These are phyloP conservation scores for Oreochromis aureus DNA, from an alignment of 2,113 vertebrate species.

Conservation along the genomic window DNA sequence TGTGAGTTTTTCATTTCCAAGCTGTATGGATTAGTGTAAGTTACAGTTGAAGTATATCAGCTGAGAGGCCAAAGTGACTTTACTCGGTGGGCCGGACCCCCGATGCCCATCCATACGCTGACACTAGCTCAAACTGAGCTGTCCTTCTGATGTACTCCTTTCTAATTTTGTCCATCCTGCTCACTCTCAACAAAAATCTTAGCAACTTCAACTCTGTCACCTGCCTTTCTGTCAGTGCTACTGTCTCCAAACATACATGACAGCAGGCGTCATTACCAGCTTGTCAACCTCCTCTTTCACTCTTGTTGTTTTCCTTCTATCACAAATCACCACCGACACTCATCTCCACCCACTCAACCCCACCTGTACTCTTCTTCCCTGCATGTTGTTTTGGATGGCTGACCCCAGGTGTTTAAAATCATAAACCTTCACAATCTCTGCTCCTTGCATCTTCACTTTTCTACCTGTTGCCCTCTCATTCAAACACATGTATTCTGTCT, in stretches of 20 bases:
- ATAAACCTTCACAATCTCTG: neutral
- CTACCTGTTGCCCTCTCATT: neutral
- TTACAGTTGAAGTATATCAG: neutral
- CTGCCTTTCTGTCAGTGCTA: neutral
- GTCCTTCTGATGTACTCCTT: neutral
- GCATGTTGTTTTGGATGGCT: neutral
- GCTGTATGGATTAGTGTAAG: neutral
- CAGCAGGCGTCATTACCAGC: neutral
- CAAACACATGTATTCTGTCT: neutral
- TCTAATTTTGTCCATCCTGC: neutral
- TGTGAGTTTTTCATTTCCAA: too few relatives aligned
- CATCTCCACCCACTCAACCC: neutral
- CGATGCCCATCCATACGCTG: neutral
- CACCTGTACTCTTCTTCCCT: neutral
- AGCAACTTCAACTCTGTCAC: neutral
- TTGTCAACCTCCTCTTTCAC: neutral
- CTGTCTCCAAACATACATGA: neutral
- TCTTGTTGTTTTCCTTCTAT: neutral
- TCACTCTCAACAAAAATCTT: neutral
- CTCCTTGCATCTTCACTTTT: neutral
- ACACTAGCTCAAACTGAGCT: neutral
- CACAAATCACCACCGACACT: neutral
- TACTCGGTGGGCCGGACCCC: neutral
- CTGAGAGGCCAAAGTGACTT: neutral
- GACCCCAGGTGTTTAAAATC: neutral